Percentiles rank a stretch among this genome's conserved stretches.
Evolutionary conservation across 2,888 invertebrate species (phyloP).

Genomic region (Dendrolimus pini): DNA sequence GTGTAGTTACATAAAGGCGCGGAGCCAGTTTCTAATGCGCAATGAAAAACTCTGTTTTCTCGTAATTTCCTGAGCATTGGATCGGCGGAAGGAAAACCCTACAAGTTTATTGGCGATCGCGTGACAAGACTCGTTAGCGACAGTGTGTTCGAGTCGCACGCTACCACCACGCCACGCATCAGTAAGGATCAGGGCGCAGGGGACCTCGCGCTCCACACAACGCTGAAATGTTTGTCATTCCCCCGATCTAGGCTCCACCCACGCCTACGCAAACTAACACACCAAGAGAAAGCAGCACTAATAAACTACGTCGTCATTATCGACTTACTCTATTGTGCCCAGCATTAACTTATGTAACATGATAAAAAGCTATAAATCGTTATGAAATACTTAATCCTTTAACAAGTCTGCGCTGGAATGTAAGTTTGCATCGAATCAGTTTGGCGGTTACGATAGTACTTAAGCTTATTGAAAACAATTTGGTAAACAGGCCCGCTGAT

Average conservation of each 20-base stretch:
- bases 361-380: slow-evolving; percentile 63
- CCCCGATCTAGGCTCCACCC: slow-evolving; percentile 27
- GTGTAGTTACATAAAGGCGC: slow-evolving; percentile 65
- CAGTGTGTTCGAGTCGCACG: slow-evolving; percentile 20
- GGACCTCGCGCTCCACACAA: slow-evolving; percentile 12
- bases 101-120: slow-evolving; percentile 59
- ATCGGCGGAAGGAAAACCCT: slow-evolving; percentile 71
- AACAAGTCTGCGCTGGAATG: slow-evolving; percentile 49
- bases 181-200: neutral
- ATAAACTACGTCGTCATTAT: slow-evolving; percentile 52
- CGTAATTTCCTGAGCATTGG: slow-evolving; percentile 61
- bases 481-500: slow-evolving; percentile 68
- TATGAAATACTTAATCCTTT: slow-evolving; percentile 56
- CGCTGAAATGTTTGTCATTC: slow-evolving; percentile 29
- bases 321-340: slow-evolving; percentile 46
- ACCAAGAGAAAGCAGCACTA: slow-evolving; percentile 36
- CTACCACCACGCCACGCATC: slow-evolving; percentile 11
- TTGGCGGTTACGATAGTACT: slow-evolving; percentile 57
- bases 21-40: slow-evolving; percentile 61
- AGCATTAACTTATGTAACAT: slow-evolving; percentile 51
- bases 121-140: slow-evolving; percentile 59
- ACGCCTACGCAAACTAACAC: slow-evolving; percentile 26
- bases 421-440: slow-evolving; percentile 41
- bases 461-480: slow-evolving; percentile 73
- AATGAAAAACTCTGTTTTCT: slow-evolving; percentile 70